A percentile compares a stretch with the other conserved stretches of the same genome.
phyloP scores from a whole-genome alignment of 2,797 vertebrate species.

The Scleropages formosus region DNA sequence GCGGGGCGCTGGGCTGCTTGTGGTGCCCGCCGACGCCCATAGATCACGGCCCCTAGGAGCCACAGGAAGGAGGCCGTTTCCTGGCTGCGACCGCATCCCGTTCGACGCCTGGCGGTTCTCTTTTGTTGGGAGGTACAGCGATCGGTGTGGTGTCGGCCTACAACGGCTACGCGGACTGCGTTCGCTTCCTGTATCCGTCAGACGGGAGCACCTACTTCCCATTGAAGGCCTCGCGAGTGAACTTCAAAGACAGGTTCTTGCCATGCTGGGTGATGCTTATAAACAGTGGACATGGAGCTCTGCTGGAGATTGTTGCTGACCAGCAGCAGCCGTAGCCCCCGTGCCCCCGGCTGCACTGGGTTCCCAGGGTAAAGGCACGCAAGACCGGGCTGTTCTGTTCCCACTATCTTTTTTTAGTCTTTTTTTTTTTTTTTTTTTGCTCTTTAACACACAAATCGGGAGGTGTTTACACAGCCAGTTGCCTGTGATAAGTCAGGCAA shows the following conservation, averaged over 20 bases:
- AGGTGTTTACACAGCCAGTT: neutral
- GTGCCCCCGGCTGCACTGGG: too few relatives aligned
- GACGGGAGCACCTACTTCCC: neutral
- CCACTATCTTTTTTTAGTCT: neutral
- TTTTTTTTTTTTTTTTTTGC: neutral
- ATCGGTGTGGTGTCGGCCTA: too few relatives aligned
- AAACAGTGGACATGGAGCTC: too few relatives aligned
- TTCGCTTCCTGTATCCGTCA: neutral
- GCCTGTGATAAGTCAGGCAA: neutral
- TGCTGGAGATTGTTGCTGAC: too few relatives aligned
- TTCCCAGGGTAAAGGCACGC: neutral
- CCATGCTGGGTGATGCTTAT: neutral
- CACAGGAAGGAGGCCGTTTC: constrained; percentile 74
- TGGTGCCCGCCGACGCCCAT: neutral
- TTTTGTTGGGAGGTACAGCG: too few relatives aligned
- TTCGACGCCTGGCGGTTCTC: neutral
- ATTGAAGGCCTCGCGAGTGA: neutral
- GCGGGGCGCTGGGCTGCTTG: neutral
- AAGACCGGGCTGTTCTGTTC: neutral
- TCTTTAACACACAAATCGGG: neutral
- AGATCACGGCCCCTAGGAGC: constrained; percentile 55
- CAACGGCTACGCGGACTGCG: neutral
- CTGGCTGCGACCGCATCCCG: constrained; percentile 67
- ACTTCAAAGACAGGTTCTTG: neutral
- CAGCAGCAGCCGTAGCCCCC: too few relatives aligned